Base-by-base conservation (phyloP, 2,113 vertebrate species). In the Brachyhypopomus gauderio region DNA sequence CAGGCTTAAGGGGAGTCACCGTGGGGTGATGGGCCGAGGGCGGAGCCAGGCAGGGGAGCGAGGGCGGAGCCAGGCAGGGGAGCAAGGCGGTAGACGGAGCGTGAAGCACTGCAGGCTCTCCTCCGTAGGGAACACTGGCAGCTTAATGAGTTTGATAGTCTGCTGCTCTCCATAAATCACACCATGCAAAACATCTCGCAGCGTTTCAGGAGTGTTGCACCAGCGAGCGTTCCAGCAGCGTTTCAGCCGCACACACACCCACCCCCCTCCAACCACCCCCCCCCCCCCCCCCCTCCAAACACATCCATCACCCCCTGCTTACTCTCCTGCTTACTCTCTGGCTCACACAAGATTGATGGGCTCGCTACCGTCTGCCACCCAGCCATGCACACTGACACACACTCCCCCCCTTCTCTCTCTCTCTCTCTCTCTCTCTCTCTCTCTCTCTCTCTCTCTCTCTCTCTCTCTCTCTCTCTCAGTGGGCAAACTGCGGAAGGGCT, bases 121-220 rank as follows among this genome's bases (percentile, higher is more conserved):
- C 93, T 97, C 97, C 95, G 95, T 90, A 95, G 96, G 96, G 97
- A 97, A 93, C 94, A 91, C 93, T 92, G 90, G 89, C 93, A 91
- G 95, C 95, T 96, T 98, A 98, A 98, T 99, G 98, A 98, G 96
- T 97, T 96, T 97, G 96, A 98, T 97, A 96, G 97, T 98, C 96
- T 97, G 93, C 95, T 97, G 95, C 95, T 97, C 97, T 96, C 96
- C 97, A 98, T 99, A 98, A 98, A 98, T 99, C 97, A 98, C 95
- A 95, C 94, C 96, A 98, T 97, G 95, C 96, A 97, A 97, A 98
- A 97, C 97, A 99, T 97, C 97, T 97, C 97, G 20, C 75, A 85
- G 84, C 64, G 45, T 79, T 85, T 82, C 76, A 85, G 84, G 75
- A 78, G 79, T 25, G 80, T 81, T 81, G 63, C 64, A 76, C 80